phyloP scores from a whole-genome alignment of 2,888 invertebrate genomes.

The Heliothis peltigera region DNA sequence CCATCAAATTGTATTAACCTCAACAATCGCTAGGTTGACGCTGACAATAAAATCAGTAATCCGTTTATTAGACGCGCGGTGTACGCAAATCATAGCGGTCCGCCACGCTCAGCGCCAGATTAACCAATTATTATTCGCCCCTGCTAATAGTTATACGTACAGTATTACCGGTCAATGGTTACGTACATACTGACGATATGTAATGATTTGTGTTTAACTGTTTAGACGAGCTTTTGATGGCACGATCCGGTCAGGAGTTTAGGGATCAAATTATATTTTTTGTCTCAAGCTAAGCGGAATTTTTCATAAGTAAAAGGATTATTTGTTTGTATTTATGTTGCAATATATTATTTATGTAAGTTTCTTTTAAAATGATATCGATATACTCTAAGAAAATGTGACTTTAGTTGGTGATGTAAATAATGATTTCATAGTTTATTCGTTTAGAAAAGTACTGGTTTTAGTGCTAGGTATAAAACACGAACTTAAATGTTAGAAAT shows the following conservation, averaged over 20 bases:
- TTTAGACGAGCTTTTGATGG: neutral
- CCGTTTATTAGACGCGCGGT: conserved; percentile 60
- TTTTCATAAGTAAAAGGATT: neutral
- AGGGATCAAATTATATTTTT: neutral
- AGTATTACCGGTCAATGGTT: conserved; percentile 20
- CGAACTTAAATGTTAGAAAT: too few relatives aligned
- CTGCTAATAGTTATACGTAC: conserved; percentile 65
- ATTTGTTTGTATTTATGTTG: neutral
- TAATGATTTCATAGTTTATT: too few relatives aligned
- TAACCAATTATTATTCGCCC: conserved; percentile 77
- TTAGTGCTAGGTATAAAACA: too few relatives aligned
- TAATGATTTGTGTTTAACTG: conserved; percentile 1
- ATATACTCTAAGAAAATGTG: too few relatives aligned
- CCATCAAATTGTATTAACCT: conserved; percentile 4
- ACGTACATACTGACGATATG: conserved; percentile 3
- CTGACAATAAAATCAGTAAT: conserved; percentile 53
- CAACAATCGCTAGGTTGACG: conserved; percentile 23
- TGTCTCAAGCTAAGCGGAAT: neutral
- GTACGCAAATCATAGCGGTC: conserved; percentile 72
- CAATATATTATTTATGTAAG: too few relatives aligned
- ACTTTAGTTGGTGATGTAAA: too few relatives aligned
- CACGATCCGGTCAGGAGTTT: neutral
- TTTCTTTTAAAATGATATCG: too few relatives aligned
- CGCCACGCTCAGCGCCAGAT: conserved; percentile 66
- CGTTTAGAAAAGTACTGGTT: too few relatives aligned